Evolutionary conservation across 2,113 vertebrate genomes (phyloP), one percentile per base, ranked within the genome.

Genomic region (Grallaria varia): DNA sequence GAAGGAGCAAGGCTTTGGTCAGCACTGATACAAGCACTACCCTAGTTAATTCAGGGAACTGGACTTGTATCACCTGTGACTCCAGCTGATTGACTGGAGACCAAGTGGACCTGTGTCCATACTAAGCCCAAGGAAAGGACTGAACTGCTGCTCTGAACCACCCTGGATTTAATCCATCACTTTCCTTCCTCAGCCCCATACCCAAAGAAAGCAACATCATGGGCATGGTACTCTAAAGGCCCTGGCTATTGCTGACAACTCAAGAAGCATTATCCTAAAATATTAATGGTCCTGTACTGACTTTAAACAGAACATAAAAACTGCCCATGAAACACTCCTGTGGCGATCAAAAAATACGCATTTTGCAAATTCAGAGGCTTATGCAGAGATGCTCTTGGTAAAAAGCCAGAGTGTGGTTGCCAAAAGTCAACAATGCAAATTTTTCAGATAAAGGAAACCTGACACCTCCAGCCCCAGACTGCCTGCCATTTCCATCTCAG

Each of bases 371-470:
- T 84, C 90, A 88, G 76, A 84, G 73, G 47, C 44, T 90, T 87
- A 59, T 17, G 72, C 76, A 90, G 92, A 92, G 83, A 92, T 67
- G 64, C 22, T 17, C n/a, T 63, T 75, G 80, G 69, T 78, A 39
- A 81, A 64, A 95, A 78, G 83, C 76, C 83, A 78, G 68, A 86
- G 31, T 6, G 60, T 8, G 37, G 73, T 31, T 92, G 86, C 89
- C 89, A 91, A 52, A 87, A 95, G 52, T 89, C 73, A 93, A 90
- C 76, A 84, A 84, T 52, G 80, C 47, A 49, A 89, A 75, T 75
- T 92, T 93, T 89, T 78, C 89, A 89, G 89, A 91, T 95, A 96
- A 95, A 93, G 86, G 89, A 90, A 95, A 92, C 9, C 22, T 56
- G 91, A 95, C 79, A 67, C 60, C 1, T 95, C 89, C 35, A 85